These are phyloP conservation scores for Dryoscopus gambensis DNA, from an alignment of 2,113 vertebrate genomes.

Conservation along the genomic window DNA sequence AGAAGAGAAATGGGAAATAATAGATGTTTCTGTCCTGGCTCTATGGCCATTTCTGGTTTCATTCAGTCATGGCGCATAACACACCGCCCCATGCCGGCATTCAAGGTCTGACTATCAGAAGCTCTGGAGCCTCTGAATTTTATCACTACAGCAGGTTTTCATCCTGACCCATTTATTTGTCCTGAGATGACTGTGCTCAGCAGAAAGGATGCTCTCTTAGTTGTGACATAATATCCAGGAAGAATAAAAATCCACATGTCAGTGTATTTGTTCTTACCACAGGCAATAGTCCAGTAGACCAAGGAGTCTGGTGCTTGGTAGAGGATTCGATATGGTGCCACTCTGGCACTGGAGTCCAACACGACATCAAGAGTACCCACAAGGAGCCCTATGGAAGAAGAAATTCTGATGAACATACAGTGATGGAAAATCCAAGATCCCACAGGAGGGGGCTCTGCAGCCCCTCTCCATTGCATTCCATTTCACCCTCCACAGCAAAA, in stretches of 20 bases:
- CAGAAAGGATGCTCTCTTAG: neutral
- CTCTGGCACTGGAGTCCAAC: slow-evolving; percentile 93
- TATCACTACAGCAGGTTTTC: neutral
- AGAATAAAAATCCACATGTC: neutral
- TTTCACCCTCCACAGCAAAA: neutral
- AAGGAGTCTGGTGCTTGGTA: slow-evolving; percentile 96
- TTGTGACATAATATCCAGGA: neutral
- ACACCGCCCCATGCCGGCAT: neutral
- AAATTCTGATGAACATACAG: neutral
- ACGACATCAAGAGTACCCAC: slow-evolving; percentile 97
- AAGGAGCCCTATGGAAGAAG: slow-evolving; percentile 81
- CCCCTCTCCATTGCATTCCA: neutral
- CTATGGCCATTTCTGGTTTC: neutral
- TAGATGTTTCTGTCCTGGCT: neutral
- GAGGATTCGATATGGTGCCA: slow-evolving; percentile 93
- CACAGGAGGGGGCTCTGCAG: neutral
- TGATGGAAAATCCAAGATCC: neutral
- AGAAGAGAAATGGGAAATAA: neutral
- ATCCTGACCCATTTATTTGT: neutral
- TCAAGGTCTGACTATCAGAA: neutral
- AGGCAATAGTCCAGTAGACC: slow-evolving; percentile 93
- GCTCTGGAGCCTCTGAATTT: neutral
- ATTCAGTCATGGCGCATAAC: neutral
- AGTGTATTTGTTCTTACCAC: slow-evolving; percentile 78
- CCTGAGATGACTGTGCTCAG: neutral